A percentile compares a stretch with the other conserved stretches of the same genome.
These are phyloP conservation scores for Agrochola macilenta DNA, from an alignment of 2,888 invertebrate species.

Conservation along the genomic window DNA sequence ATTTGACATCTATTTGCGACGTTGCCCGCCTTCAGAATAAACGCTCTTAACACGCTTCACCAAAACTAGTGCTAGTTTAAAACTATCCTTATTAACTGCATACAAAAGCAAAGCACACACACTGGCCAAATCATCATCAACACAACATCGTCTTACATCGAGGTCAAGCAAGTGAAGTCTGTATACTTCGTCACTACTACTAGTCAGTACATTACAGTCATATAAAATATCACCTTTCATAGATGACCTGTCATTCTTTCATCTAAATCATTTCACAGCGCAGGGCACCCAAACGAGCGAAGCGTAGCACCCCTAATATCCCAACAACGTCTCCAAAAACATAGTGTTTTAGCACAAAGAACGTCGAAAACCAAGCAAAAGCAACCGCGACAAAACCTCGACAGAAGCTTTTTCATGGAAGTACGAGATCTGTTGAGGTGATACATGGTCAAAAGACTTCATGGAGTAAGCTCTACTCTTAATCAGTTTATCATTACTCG, in stretches of 20 bases:
- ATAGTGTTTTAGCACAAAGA: not conserved
- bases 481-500: not conserved
- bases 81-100: not conserved
- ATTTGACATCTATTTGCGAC: too few relatives aligned
- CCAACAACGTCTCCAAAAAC: not conserved
- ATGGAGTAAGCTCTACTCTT: not conserved
- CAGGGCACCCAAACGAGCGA: not conserved
- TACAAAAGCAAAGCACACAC: conserved; percentile 20
- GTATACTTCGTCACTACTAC: not conserved
- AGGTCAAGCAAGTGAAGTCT: not conserved
- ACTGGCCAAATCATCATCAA: not conserved
- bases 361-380: conserved; percentile 36
- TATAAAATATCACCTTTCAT: not conserved
- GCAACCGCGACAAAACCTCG: conserved; percentile 48
- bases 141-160: not conserved
- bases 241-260: not conserved
- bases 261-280: not conserved
- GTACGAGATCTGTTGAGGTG: conserved; percentile 85
- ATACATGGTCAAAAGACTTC: conserved; percentile 69
- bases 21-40: too few relatives aligned
- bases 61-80: not conserved
- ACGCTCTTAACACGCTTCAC: not conserved
- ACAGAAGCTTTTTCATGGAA: conserved; percentile 55
- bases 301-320: not conserved
- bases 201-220: not conserved